phyloP scores from a whole-genome alignment of 2,113 vertebrate genomes.

The Ailuropoda melanoleuca region DNA sequence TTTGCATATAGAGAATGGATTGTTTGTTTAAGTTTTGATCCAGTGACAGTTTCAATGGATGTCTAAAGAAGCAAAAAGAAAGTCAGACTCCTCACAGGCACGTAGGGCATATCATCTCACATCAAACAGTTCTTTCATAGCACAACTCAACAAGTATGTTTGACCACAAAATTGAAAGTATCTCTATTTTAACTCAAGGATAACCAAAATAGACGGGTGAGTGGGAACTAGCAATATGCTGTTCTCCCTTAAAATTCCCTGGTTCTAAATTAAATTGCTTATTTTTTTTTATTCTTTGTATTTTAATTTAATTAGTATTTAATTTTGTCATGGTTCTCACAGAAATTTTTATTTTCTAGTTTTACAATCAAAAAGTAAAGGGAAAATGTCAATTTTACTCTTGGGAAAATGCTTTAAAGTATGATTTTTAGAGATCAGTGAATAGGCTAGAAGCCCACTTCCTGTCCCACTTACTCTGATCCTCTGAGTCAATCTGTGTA shows the following conservation, averaged over 20 bases:
- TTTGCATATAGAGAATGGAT: neutral
- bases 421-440: neutral
- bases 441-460: neutral
- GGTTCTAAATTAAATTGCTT: neutral
- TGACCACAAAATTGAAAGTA: neutral
- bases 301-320: constrained; percentile 8
- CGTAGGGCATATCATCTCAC: neutral
- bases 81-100: neutral
- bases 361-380: neutral
- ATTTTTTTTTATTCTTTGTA: constrained; percentile 37
- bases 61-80: neutral
- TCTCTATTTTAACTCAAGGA: neutral
- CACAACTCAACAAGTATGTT: neutral
- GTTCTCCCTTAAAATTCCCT: neutral
- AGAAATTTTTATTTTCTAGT: neutral
- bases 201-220: neutral
- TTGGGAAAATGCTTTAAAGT: neutral
- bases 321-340: neutral
- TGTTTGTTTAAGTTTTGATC: constrained; percentile 17
- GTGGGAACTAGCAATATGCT: neutral
- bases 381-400: neutral
- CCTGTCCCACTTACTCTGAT: neutral
- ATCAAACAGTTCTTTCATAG: neutral
- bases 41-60: neutral
- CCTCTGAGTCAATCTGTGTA: neutral